Base-by-base conservation (phyloP, 2,113 vertebrate genomes). In the Thinocorus orbignyianus region DNA sequence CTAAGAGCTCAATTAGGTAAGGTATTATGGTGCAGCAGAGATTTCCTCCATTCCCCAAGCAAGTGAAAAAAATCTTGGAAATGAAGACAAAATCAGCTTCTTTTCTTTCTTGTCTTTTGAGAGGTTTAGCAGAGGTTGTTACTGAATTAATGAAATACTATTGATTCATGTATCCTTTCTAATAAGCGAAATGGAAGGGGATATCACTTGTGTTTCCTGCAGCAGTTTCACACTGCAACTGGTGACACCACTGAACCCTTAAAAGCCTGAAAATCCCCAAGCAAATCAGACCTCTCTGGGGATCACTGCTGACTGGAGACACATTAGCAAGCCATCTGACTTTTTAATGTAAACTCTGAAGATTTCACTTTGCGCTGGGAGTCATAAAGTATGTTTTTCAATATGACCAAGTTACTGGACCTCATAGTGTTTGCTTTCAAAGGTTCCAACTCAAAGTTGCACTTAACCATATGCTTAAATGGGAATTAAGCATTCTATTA, bases 1-100 rank as follows among this genome's bases (percentile, higher is more conserved):
- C 93, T 95, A 96, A 94, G 77, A 95, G 88, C 95, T 96, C 95
- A 95, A 88, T 96, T 97, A 94, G 76, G 93, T 69, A 76, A 89
- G 76, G 66, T 88, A 85, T 96, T 94, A 93, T 54, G 66, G 94
- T 77, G 51, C 89, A 95, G 91, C 51, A 87, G 87, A 96, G 93
- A 70, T 91, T 81, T 89, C 60, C 44, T 96, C 76, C 87, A 66
- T 76, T 95, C 91, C 92, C 93, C 74, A 86, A 83, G 92, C 83
- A 96, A 83, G 71, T 64, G 44, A 88, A 94, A 93, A 88, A 95
- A 88, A 57, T 3, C 54, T 87, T 91, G n/a, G n/a, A 95, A 89
- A 93, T 89, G 30, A 91, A 95, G 93, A 81, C 80, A 96, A 92
- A 94, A 93, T 91, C 91, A 90, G 80, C 82, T 78, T 88, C 71